Conservation (phyloP, 2,888 invertebrate genomes). For the Zelleria hepariella region DNA sequence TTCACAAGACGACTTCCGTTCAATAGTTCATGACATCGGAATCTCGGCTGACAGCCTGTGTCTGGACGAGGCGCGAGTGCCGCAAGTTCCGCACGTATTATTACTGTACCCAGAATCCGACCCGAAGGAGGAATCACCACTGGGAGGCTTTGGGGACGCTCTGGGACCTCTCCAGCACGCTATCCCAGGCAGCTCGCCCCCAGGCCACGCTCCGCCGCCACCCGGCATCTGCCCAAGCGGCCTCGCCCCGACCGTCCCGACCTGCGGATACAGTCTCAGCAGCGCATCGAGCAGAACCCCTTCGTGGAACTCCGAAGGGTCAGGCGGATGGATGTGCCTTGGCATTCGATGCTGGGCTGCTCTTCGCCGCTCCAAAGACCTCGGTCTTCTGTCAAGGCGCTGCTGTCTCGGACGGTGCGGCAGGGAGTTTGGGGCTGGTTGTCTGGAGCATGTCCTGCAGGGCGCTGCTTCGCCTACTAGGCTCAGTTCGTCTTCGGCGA, state of each 20-base stretch:
- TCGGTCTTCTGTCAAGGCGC: conserved; percentile 71
- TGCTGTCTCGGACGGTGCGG: conserved; percentile 74
- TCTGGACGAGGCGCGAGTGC: conserved; percentile 71
- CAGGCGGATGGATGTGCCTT: conserved; percentile 75
- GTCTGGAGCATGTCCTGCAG: conserved; percentile 65
- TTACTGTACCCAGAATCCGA: conserved; percentile 91
- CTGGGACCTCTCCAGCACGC: conserved; percentile 72
- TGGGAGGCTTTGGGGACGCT: conserved; percentile 74
- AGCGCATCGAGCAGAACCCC: conserved; percentile 83
- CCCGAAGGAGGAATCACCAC: conserved; percentile 83
- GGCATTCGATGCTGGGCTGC: conserved; percentile 59
- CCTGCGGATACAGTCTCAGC: conserved; percentile 79
- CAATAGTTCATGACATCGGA: conserved; percentile 57
- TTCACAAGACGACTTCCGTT: neutral
- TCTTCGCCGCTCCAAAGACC: conserved; percentile 65
- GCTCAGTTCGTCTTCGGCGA: conserved; percentile 86
- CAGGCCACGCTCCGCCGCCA: conserved; percentile 80
- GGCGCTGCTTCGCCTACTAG: conserved; percentile 63
- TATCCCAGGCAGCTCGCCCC: conserved; percentile 73
- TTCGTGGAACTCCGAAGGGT: conserved; percentile 84
- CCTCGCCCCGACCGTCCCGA: conserved; percentile 76
- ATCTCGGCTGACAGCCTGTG: conserved; percentile 65
- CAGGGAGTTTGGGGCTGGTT: conserved; percentile 56
- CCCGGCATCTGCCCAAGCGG: conserved; percentile 53
- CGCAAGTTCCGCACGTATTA: conserved; percentile 80